These are phyloP conservation scores for Macquaria ambigua DNA, from an alignment of 2,113 vertebrate genomes.

Conservation along the genomic window DNA sequence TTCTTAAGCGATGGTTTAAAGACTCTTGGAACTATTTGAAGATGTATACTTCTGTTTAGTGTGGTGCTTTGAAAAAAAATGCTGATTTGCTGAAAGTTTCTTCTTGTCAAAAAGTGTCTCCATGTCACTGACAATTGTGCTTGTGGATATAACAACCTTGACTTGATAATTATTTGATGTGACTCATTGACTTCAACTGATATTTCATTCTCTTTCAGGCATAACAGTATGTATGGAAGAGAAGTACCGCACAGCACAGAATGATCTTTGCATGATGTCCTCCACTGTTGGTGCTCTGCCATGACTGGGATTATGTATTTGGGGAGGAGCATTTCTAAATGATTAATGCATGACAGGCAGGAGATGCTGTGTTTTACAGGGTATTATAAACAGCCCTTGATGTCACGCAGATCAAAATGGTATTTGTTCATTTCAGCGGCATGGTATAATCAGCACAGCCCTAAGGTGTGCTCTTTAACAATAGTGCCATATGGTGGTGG, in stretches of 20 bases:
- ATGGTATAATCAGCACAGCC: constrained; percentile 11
- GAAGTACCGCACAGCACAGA: neutral
- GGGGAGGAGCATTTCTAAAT: constrained; percentile 34
- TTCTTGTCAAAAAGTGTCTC: constrained; percentile 37
- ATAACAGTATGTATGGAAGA: neutral
- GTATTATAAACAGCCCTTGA: constrained; percentile 70
- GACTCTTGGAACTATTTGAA: constrained; percentile 69
- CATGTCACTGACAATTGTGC: constrained; percentile 30
- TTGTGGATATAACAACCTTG: constrained; percentile 42
- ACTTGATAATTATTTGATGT: constrained; percentile 35
- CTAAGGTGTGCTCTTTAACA: constrained; percentile 68
- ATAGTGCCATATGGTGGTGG: constrained; percentile 51
- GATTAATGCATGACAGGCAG: constrained; percentile 64
- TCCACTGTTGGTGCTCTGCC: constrained; percentile 17
- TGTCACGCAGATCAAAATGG: constrained; percentile 62
- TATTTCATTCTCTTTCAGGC: neutral
- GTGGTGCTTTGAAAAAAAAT: constrained; percentile 49
- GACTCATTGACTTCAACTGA: constrained; percentile 14
- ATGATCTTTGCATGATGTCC: constrained; percentile 33
- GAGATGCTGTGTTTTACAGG: constrained; percentile 44
- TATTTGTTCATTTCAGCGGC: constrained; percentile 48
- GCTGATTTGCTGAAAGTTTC: constrained; percentile 66
- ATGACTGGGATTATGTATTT: constrained; percentile 17
- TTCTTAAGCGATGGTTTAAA: constrained; percentile 72
- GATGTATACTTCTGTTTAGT: constrained; percentile 50